phyloP scores from a whole-genome alignment of 2,888 invertebrate genomes.

The Lasioglossum oenotherae region DNA sequence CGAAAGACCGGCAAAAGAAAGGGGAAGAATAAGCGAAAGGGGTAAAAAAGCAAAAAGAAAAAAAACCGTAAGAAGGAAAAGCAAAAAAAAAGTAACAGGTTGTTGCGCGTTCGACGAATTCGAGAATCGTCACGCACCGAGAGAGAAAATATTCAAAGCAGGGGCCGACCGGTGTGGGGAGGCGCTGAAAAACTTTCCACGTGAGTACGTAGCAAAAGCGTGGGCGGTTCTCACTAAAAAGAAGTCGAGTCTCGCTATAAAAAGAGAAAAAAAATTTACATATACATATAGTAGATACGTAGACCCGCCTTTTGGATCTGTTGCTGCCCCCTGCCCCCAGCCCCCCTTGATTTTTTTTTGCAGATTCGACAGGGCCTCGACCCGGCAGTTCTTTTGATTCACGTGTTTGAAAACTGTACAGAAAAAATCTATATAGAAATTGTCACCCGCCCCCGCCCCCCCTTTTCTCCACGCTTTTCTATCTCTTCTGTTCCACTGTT shows the following conservation, averaged over 20 bases:
- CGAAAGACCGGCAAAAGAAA: background rate
- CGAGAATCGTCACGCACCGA: conserved; percentile 6
- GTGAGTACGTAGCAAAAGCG: background rate
- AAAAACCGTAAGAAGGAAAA: background rate
- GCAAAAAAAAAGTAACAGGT: background rate
- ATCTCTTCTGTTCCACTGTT: conserved; percentile 66
- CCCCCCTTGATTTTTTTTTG: background rate
- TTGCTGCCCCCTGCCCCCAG: conserved; percentile 21
- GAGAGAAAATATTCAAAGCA: conserved; percentile 1
- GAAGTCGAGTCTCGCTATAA: background rate
- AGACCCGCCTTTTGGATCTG: conserved; percentile 27
- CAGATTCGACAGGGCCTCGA: background rate
- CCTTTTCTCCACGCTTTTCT: conserved; percentile 62
- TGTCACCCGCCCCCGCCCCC: conserved; percentile 43
- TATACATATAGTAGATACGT: background rate
- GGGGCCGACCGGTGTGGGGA: conserved; percentile 2
- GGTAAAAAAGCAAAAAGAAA: background rate
- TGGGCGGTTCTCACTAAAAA: background rate
- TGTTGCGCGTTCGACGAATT: conserved; percentile 9
- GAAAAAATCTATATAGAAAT: background rate
- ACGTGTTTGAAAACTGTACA: conserved; percentile 17
- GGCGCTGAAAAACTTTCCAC: background rate
- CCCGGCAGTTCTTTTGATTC: background rate
- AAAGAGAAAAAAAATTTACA: background rate
- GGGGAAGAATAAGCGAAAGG: background rate